Evolutionary conservation across 1,140 invertebrate species (phyloP), one percentile per base, ranked within the genome.

Genomic region (Protaetia brevitarsis): DNA sequence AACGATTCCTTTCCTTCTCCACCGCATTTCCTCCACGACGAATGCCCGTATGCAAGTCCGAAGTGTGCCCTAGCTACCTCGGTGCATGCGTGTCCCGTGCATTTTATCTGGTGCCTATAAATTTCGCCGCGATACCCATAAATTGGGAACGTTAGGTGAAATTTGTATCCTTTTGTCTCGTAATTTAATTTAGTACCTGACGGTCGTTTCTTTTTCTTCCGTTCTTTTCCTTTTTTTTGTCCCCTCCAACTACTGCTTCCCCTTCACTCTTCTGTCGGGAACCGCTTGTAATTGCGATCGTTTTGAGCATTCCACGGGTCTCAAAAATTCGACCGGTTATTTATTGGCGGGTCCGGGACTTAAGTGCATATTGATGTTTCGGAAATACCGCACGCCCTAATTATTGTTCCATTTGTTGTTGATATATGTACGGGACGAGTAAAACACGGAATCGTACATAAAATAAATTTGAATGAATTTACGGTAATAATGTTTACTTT

Each of bases 391-490:
- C 41, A 2, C 2, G 16, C 3, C 7, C 7, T 45, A 45, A 45
- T 45, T 45, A 45, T 45, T 45, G 41, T 45, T 45, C 41, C 41
- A 45, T 45, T 45, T 19, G 41, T 19, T 13, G 41, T 45, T 45
- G 41, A 45, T 45, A 45, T 45, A 45, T 45, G 41, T 45, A 45
- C n/a, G n/a, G n/a, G n/a, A n/a, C n/a, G n/a, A n/a, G n/a, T n/a
- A n/a, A n/a, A n/a, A n/a, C n/a, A n/a, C n/a, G n/a, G n/a, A n/a
- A n/a, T n/a, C n/a, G n/a, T n/a, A n/a, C n/a, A n/a, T n/a, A n/a
- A n/a, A n/a, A n/a, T n/a, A n/a, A n/a, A n/a, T n/a, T n/a, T n/a
- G n/a, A n/a, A n/a, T n/a, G n/a, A n/a, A n/a, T n/a, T n/a, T n/a
- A n/a, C n/a, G n/a, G n/a, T n/a, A n/a, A n/a, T n/a, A n/a, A n/a